Base-by-base conservation (phyloP, 1,140 invertebrate genomes). In the Drosophila orena region DNA sequence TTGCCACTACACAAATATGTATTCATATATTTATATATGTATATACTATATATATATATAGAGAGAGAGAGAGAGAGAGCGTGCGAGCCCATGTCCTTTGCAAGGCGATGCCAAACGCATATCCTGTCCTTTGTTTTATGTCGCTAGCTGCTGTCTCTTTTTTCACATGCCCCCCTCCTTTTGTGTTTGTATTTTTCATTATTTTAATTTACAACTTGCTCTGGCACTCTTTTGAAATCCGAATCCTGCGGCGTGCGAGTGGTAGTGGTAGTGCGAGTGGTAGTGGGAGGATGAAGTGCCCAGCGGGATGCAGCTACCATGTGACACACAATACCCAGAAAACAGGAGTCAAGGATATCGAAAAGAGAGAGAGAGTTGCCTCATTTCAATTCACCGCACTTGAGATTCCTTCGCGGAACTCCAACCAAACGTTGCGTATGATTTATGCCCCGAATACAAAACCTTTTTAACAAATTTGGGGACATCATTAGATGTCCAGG, bases 171-270 rank as follows among this genome's bases (percentile, higher is more conserved):
- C 24, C 30, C 30, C 37, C 27, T 15, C 37, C 22, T 24, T 46
- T 37, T 49, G 65, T 59, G 44, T 60, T 38, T 80, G 62, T 80
- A 62, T 86, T 78, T 75, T 81, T 78, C 74, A 81, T 81, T 86
- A 85, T 81, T 86, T 86, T 78, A 86, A 86, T 86, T 86, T 86
- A 81, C 81, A 85, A 77, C 81, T 73, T 77, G 62, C 72, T 43
- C 56, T 75, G 80, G 57, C 44, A 71, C 77, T 75, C 80, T 59
- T 84, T 84, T 85, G 80, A 79, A 84, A 84, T 72, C 60, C 34
- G 71, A 84, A 54, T 70, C 79, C n/a, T 44, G 20, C 22, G 14
- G 10, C n/a, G n/a, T n/a, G n/a, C n/a, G n/a, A 38, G 30, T 49
- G 24, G 55, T 40, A 22, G 43, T 24, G 15, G 56, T n/a, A n/a